These are phyloP conservation scores for Drosophila acutilabella DNA, from an alignment of 2,888 invertebrate species.

Conservation along the genomic window DNA sequence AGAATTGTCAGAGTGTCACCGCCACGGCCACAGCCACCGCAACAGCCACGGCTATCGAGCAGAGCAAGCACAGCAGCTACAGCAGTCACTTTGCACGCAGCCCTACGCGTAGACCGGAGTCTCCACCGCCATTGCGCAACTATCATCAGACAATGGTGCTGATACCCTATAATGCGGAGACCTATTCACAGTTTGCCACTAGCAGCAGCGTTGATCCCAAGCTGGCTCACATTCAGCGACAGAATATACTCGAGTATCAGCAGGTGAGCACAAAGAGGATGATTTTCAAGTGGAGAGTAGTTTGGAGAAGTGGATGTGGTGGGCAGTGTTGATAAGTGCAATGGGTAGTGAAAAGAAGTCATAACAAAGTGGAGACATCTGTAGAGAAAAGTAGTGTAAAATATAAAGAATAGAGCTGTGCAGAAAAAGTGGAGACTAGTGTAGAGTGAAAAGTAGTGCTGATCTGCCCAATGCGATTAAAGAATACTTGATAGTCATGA, in stretches of 20 bases:
- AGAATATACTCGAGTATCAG: conserved; percentile 85
- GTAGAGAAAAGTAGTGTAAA: background rate
- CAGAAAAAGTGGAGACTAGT: background rate
- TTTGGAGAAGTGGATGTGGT: background rate
- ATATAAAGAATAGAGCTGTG: too few species aligned
- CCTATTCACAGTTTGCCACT: conserved; percentile 84
- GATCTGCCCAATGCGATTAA: too few species aligned
- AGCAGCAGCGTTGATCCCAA: conserved; percentile 83
- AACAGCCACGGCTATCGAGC: conserved; percentile 72
- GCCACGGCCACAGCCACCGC: conserved; percentile 61
- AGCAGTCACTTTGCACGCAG: conserved; percentile 85
- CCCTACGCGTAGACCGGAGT: conserved; percentile 87
- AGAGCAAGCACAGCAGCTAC: conserved; percentile 79
- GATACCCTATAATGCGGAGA: conserved; percentile 88
- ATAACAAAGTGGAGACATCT: background rate
- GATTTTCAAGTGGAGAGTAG: background rate
- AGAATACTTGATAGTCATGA: too few species aligned
- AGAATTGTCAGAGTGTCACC: conserved; percentile 83
- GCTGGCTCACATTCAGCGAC: conserved; percentile 83
- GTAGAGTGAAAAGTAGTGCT: too few species aligned
- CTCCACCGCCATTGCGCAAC: conserved; percentile 89
- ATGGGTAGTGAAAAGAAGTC: background rate
- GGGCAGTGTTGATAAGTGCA: background rate
- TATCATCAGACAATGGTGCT: conserved; percentile 90
- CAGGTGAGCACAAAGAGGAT: conserved; percentile 75